phyloP scores from a whole-genome alignment of 2,888 invertebrate genomes.

The Acanthoscelides obtectus region DNA sequence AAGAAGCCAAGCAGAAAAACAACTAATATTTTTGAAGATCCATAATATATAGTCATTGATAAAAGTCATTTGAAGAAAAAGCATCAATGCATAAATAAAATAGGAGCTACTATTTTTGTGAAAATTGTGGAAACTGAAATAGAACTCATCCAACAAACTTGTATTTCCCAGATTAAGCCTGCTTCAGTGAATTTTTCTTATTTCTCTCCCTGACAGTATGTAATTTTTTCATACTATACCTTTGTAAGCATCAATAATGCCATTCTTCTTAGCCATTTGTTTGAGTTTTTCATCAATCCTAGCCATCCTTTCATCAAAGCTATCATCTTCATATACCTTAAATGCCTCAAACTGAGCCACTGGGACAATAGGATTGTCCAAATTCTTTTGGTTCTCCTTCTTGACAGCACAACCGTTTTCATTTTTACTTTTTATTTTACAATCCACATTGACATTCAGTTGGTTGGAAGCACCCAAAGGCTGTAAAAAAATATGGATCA shows the following conservation, averaged over 20 bases:
- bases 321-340: slow-evolving; percentile 67
- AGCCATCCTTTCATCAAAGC: slow-evolving; percentile 31
- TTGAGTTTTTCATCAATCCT: slow-evolving; percentile 27
- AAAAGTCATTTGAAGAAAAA: no score
- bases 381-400: slow-evolving; percentile 28
- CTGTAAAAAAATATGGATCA: slow-evolving; percentile 15
- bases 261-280: slow-evolving; percentile 18
- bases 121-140: no score
- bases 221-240: slow-evolving; percentile 13
- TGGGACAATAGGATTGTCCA: slow-evolving; percentile 48
- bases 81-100: no score
- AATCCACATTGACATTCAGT: slow-evolving; percentile 8
- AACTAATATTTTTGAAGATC: no score
- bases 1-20: no score
- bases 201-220: no score
- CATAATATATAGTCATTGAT: no score
- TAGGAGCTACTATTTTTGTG: no score
- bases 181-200: no score
- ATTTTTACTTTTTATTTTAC: neutral
- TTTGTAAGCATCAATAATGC: slow-evolving; percentile 25
- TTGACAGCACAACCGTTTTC: slow-evolving; percentile 9
- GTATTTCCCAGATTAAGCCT: no score
- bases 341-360: slow-evolving; percentile 73
- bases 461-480: slow-evolving; percentile 21
- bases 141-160: no score